phyloP scores from a whole-genome alignment of 2,888 invertebrate genomes.

The Spodoptera exigua region DNA sequence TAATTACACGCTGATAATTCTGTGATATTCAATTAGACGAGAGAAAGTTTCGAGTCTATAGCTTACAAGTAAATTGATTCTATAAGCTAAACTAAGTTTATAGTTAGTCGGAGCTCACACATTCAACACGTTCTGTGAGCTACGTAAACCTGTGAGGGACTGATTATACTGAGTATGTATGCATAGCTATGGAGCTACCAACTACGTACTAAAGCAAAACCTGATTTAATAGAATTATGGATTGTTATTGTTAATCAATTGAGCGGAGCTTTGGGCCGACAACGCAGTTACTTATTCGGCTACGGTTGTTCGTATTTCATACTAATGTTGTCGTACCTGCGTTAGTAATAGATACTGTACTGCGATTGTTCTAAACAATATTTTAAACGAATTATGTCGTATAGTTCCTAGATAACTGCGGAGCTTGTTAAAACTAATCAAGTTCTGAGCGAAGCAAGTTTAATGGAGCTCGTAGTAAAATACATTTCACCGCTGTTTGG shows the following conservation, averaged over 20 bases:
- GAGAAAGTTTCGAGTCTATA: conserved; percentile 28
- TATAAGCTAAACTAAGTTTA: conserved; percentile 29
- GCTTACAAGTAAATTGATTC: conserved; percentile 42
- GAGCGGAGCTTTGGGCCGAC: too few relatives aligned
- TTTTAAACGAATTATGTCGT: too few relatives aligned
- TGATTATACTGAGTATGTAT: conserved; percentile 18
- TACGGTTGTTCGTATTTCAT: too few relatives aligned
- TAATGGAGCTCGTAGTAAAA: conserved; percentile 9
- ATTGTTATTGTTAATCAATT: too few relatives aligned
- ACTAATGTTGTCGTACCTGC: too few relatives aligned
- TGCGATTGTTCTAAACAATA: too few relatives aligned
- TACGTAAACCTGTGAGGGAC: conserved; percentile 17
- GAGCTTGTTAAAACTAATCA: conserved; percentile 6
- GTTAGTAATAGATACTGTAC: too few relatives aligned
- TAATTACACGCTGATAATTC: conserved; percentile 45
- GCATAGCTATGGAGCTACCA: too few relatives aligned
- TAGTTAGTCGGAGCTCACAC: conserved; percentile 30
- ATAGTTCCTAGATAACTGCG: background rate
- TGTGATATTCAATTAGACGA: conserved; percentile 25
- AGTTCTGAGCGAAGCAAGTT: conserved; percentile 7
- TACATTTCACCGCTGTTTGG: background rate
- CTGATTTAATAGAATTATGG: too few relatives aligned
- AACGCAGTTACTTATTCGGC: too few relatives aligned
- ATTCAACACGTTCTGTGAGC: conserved; percentile 26
- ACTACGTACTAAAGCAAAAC: too few relatives aligned